Conservation (phyloP, 2,888 invertebrate genomes). For the Tupiocoris notatus region DNA sequence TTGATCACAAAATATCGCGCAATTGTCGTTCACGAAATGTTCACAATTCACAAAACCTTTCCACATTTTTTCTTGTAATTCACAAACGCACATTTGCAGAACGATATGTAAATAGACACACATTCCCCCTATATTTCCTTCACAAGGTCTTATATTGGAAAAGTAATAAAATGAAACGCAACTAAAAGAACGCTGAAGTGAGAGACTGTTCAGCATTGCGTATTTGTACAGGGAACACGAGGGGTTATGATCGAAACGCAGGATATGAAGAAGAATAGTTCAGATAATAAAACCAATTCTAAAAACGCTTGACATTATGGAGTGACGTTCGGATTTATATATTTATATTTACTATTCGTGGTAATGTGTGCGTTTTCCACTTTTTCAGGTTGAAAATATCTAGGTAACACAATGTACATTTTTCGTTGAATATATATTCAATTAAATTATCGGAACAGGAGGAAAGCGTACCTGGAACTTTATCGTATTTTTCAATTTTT, state of each 20-base stretch:
- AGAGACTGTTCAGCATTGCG: constrained; percentile 27
- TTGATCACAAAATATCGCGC: neutral
- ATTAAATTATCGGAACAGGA: no score
- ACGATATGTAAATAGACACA: neutral
- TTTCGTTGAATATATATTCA: no score
- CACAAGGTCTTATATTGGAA: neutral
- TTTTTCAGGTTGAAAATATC: no score
- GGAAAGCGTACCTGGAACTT: no score
- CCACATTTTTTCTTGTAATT: neutral
- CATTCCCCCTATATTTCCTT: neutral
- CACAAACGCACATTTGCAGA: neutral
- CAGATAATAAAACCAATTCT: constrained; percentile 42
- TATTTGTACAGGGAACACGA: constrained; percentile 38
- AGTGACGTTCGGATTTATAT: constrained; percentile 29
- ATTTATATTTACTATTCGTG: constrained; percentile 35
- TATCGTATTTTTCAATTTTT: no score
- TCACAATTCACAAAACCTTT: neutral
- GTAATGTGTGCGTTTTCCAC: constrained; percentile 23
- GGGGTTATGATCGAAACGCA: constrained; percentile 21
- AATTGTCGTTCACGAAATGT: neutral
- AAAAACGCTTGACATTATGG: constrained; percentile 22
- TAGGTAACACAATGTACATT: no score
- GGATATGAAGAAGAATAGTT: constrained; percentile 1
- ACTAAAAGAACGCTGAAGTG: neutral
- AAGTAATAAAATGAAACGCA: neutral